Evolutionary conservation across 2,797 vertebrate species (phyloP), one percentile per base, ranked within the genome.

Genomic region (Ctenochaetus hawaiiensis): DNA sequence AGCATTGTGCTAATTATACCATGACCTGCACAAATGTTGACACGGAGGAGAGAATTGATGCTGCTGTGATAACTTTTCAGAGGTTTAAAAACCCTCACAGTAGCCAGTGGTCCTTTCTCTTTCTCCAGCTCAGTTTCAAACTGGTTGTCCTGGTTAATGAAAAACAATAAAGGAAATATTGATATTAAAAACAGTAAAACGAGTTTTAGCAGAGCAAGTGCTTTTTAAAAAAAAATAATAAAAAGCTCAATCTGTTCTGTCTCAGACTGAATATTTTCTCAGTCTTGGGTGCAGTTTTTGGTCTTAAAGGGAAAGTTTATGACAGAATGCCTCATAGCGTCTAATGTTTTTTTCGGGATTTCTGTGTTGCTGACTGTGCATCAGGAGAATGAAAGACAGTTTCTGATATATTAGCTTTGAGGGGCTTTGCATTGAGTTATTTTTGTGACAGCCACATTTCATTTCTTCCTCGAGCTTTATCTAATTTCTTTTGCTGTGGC

Each of bases 401-500:
- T 92, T 87, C 56, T 81, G 74, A 90, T 91, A 82, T 87, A 89
- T 91, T 92, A 92, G 88, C 86, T 82, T 84, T 88, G 78, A 80
- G 67, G 68, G 78, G 75, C 64, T 84, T 88, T 89, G 85, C 80
- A 72, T 89, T 47, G 67, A 83, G 86, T 81, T 87, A 80, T 83
- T 87, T 90, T 86, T 87, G 85, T 92, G 92, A 92, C 88, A 89
- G 89, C 85, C 89, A 78, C 86, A 82, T 94, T 93, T 89, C 78
- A 77, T 90, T 84, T 84, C 89, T 76, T 87, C 80, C 63, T 69
- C 12, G 41, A 85, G 87, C 84, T 93, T 94, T 92, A 93, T 94
- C 81, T 91, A 89, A 94, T 94, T 93, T 92, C 82, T 88, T 94
- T 93, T 94, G 91, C 93, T 94, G 91, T 93, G 83, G 86, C 59